A percentile compares a stretch with the other conserved stretches of the same genome.
These are phyloP conservation scores for Poecilia wingei DNA, from an alignment of 2,797 vertebrate genomes.

Conservation along the genomic window DNA sequence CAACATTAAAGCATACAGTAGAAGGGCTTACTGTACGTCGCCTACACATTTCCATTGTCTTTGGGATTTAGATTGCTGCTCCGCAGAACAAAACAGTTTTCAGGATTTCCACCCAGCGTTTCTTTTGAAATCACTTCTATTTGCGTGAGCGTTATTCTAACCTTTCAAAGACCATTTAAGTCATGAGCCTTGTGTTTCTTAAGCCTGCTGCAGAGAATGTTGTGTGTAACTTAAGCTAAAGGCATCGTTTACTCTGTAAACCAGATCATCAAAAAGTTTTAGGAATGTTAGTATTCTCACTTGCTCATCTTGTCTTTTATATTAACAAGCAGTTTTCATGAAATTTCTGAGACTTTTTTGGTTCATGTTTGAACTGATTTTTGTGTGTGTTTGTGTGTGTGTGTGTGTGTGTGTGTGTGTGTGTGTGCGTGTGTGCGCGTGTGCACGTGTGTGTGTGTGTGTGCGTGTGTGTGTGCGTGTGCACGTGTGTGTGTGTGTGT, in stretches of 20 bases:
- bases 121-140: neutral
- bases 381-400: neutral
- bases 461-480: neutral
- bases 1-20: neutral
- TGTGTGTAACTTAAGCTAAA: neutral
- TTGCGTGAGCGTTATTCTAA: neutral
- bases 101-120: neutral
- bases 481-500: neutral
- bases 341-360: neutral
- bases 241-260: neutral
- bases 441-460: too few species aligned
- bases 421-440: neutral
- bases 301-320: neutral
- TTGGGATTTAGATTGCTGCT: neutral
- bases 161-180: slow-evolving; percentile 1
- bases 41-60: neutral
- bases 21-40: neutral
- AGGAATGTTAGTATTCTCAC: neutral
- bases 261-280: neutral
- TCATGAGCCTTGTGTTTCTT: neutral
- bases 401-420: too few species aligned
- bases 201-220: neutral
- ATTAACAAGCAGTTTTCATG: neutral
- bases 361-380: neutral
- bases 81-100: neutral